Percentiles rank a stretch among this genome's conserved stretches.
Evolutionary conservation across 1,140 invertebrate species (phyloP).

Genomic region (Homarus americanus): DNA sequence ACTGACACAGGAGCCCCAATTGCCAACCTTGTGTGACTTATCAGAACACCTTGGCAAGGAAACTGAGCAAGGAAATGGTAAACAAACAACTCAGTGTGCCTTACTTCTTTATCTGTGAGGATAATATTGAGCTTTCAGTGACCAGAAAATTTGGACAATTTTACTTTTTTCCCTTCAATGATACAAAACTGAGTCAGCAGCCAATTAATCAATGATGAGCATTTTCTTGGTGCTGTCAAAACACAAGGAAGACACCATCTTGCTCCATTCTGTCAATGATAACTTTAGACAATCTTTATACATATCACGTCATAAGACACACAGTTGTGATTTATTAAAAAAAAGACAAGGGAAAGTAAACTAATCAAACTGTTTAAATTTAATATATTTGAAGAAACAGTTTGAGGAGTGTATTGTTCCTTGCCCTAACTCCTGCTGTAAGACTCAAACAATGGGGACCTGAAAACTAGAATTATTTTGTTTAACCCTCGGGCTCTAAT

Average conservation of each 20-base stretch:
- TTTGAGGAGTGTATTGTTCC: not conserved
- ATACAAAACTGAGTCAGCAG: not conserved
- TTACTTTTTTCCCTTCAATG: not conserved
- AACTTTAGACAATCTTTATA: slow-evolving; percentile 58
- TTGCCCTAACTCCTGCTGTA: not conserved
- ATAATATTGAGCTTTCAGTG: not conserved
- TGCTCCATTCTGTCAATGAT: slow-evolving; percentile 40
- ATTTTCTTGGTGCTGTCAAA: slow-evolving; percentile 10
- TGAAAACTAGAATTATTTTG: not conserved
- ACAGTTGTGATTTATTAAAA: slow-evolving; percentile 27
- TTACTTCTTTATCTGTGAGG: not conserved
- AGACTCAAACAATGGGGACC: not conserved
- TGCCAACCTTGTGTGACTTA: slow-evolving; percentile 47
- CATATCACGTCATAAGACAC: slow-evolving; percentile 60
- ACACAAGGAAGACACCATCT: slow-evolving; percentile 46
- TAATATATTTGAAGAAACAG: not conserved
- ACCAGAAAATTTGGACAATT: not conserved
- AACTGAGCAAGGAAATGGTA: slow-evolving; percentile 6
- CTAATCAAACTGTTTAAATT: not conserved
- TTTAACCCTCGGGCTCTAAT: not conserved
- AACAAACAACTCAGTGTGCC: slow-evolving; percentile 10
- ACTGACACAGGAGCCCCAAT: slow-evolving; percentile 24
- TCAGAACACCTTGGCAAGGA: slow-evolving; percentile 11
- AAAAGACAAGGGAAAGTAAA: slow-evolving; percentile 25
- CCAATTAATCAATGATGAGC: not conserved